phyloP scores from a whole-genome alignment of 2,888 invertebrate species.

The Cyaniris semiargus region DNA sequence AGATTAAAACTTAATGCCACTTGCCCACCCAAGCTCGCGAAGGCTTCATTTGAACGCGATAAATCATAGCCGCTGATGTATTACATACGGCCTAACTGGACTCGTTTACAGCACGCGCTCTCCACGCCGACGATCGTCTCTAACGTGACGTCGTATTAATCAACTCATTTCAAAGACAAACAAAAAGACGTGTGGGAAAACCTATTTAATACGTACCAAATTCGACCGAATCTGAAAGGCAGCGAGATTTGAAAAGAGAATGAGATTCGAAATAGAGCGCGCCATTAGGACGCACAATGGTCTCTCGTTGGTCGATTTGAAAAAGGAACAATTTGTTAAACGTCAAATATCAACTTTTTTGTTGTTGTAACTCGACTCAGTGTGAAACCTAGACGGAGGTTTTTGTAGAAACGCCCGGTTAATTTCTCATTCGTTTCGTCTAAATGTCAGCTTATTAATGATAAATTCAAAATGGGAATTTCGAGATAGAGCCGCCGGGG shows the following conservation, averaged over 20 bases:
- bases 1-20: constrained; percentile 72
- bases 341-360: constrained; percentile 80
- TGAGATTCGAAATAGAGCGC: constrained; percentile 80
- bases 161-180: constrained; percentile 75
- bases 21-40: constrained; percentile 46
- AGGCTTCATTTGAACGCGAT: constrained; percentile 52
- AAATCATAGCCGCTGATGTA: constrained; percentile 49
- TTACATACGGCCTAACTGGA: constrained; percentile 35
- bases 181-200: constrained; percentile 76
- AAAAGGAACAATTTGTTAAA: constrained; percentile 81
- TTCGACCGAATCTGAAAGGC: constrained; percentile 79
- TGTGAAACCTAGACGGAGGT: constrained; percentile 71
- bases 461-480: constrained; percentile 70
- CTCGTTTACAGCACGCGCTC: constrained; percentile 31
- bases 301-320: constrained; percentile 80
- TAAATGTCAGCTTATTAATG: constrained; percentile 64
- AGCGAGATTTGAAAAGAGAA: constrained; percentile 78
- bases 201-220: constrained; percentile 75
- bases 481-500: constrained; percentile 60
- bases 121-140: constrained; percentile 52
- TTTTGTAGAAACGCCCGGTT: constrained; percentile 68
- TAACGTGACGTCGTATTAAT: constrained; percentile 73
- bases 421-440: constrained; percentile 75
- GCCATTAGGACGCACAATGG: constrained; percentile 79
- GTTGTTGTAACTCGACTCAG: constrained; percentile 72